Evolutionary conservation across 2,797 vertebrate genomes (phyloP).

Genomic region (Threskiornis aethiopicus): DNA sequence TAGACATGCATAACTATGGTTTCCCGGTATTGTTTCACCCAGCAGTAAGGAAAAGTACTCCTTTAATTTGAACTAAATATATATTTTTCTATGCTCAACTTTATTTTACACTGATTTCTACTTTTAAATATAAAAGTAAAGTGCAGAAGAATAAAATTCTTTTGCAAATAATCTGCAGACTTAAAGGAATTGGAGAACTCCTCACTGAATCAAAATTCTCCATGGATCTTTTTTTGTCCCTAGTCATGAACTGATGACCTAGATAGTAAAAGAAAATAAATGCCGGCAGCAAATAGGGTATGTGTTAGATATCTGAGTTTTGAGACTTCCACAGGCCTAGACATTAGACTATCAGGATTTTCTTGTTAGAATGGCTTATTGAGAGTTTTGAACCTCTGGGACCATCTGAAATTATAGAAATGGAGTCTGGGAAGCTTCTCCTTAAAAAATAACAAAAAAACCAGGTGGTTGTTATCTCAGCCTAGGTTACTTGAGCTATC

Average conservation of each 20-base stretch:
- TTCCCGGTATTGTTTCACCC: not conserved
- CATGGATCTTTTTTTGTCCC: conserved; percentile 18
- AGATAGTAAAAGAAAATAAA: conserved; percentile 58
- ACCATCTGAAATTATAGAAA: conserved; percentile 35
- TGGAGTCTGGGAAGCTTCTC: conserved; percentile 18
- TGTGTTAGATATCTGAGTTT: conserved; percentile 26
- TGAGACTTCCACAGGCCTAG: conserved; percentile 18
- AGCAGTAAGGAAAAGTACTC: not conserved
- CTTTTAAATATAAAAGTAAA: not conserved
- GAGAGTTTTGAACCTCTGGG: conserved; percentile 28
- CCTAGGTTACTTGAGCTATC: not conserved
- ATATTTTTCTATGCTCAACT: not conserved
- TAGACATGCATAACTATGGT: not conserved
- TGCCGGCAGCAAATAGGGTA: conserved; percentile 34
- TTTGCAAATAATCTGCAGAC: not conserved
- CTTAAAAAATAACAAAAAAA: conserved; percentile 7
- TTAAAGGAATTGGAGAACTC: conserved; percentile 29
- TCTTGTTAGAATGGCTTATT: conserved; percentile 44
- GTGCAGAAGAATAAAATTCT: not conserved
- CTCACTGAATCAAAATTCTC: conserved; percentile 10
- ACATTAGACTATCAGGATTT: conserved; percentile 18
- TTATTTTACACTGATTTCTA: not conserved
- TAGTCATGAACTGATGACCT: conserved; percentile 59
- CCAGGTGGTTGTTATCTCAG: conserved; percentile 52
- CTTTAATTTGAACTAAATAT: not conserved